These are phyloP conservation scores for Mesoclemmys tuberculata DNA, from an alignment of 2,113 vertebrate species.

Conservation along the genomic window DNA sequence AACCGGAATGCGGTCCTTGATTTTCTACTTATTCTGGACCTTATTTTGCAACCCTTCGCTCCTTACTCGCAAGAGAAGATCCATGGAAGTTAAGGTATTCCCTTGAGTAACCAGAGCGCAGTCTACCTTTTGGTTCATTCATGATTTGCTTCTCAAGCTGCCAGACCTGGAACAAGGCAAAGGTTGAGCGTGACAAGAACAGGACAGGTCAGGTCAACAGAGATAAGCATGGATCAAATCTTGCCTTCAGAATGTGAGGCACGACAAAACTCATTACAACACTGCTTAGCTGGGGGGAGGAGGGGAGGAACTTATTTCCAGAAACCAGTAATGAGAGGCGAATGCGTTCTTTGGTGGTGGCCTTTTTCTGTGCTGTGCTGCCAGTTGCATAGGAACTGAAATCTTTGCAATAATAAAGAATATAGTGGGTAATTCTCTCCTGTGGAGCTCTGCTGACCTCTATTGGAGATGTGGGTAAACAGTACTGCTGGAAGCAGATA, in stretches of 20 bases:
- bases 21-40: neutral
- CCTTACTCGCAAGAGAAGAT: neutral
- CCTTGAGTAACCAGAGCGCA: neutral
- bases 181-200: neutral
- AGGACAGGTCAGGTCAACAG: neutral
- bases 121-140: neutral
- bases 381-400: neutral
- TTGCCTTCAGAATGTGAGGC: neutral
- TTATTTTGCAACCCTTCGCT: neutral
- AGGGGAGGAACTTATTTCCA: neutral
- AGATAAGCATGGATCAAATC: neutral
- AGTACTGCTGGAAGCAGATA: neutral
- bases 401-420: neutral
- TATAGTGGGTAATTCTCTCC: neutral
- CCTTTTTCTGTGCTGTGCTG: neutral
- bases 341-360: neutral
- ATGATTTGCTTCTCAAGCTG: neutral
- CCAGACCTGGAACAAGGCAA: neutral
- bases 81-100: neutral
- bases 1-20: neutral
- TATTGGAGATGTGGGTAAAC: neutral
- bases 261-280: neutral
- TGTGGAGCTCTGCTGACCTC: constrained; percentile 1
- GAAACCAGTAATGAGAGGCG: neutral
- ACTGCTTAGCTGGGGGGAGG: neutral